These are phyloP conservation scores for Philereme transversata DNA, from an alignment of 2,888 invertebrate genomes.

Conservation along the genomic window DNA sequence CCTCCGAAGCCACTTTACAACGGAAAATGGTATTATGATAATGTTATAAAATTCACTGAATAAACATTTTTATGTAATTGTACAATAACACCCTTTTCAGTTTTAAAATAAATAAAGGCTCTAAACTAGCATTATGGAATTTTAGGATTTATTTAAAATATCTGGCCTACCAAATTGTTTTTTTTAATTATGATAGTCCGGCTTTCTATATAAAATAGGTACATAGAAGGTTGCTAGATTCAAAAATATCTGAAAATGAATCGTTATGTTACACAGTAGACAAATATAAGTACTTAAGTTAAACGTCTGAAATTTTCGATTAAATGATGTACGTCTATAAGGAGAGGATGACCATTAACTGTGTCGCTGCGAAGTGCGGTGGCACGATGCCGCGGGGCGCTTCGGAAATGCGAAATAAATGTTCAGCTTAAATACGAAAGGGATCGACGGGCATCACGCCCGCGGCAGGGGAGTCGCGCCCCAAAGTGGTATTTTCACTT, in stretches of 20 bases:
- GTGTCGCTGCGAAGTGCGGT: slow-evolving; percentile 57
- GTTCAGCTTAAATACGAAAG: slow-evolving; percentile 80
- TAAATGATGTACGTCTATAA: slow-evolving; percentile 40
- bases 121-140: slow-evolving; percentile 7
- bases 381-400: slow-evolving; percentile 64
- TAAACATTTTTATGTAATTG: slow-evolving; percentile 79
- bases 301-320: slow-evolving; percentile 39
- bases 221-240: background rate
- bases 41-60: slow-evolving; percentile 80
- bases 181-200: background rate
- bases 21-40: slow-evolving; percentile 82
- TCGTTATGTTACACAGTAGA: background rate
- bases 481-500: slow-evolving; percentile 85
- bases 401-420: slow-evolving; percentile 82
- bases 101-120: slow-evolving; percentile 35
- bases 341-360: slow-evolving; percentile 68
- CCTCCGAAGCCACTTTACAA: slow-evolving; percentile 79
- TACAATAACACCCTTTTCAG: slow-evolving; percentile 62
- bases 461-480: slow-evolving; percentile 79
- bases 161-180: too few relatives aligned
- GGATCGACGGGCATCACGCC: slow-evolving; percentile 71
- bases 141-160: slow-evolving; percentile 9
- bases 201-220: background rate
- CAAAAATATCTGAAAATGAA: background rate
- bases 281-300: background rate